Evolutionary conservation across 2,797 vertebrate genomes (phyloP).

Genomic region (Diceros bicornis): DNA sequence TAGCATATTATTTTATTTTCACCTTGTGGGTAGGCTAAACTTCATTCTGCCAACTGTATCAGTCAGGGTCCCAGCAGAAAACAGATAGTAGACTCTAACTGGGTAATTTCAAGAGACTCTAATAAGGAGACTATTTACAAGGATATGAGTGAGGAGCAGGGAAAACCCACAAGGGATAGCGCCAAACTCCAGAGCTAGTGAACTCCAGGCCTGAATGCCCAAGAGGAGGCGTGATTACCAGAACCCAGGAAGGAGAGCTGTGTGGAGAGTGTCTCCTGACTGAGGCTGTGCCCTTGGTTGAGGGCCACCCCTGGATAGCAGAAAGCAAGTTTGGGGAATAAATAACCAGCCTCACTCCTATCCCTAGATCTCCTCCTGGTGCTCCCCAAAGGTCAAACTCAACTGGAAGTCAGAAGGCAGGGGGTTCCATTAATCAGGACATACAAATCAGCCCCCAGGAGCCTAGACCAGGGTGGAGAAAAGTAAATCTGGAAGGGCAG

Average conservation of each 20-base stretch:
- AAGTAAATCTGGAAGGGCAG: not conserved
- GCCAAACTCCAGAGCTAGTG: not conserved
- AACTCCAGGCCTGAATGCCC: not conserved
- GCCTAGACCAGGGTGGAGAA: not conserved
- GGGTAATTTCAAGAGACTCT: constrained; percentile 46
- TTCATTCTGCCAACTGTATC: constrained; percentile 43
- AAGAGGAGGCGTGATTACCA: not conserved
- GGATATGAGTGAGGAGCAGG: not conserved
- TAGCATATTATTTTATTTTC: constrained; percentile 62
- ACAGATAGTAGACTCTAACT: constrained; percentile 5
- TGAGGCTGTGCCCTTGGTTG: not conserved
- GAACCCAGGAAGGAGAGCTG: not conserved
- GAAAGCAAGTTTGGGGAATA: not conserved
- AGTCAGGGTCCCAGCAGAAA: constrained; percentile 48
- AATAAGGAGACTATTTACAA: constrained; percentile 52
- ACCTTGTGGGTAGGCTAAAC: constrained; percentile 11
- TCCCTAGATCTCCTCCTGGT: not conserved
- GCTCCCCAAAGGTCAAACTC: not conserved
- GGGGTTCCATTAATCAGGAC: not conserved
- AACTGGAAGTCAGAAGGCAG: not conserved
- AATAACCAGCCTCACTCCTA: not conserved
- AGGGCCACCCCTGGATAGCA: not conserved
- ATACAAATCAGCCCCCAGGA: not conserved
- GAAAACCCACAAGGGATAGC: not conserved
- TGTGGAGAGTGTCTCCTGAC: not conserved